These are phyloP conservation scores for Caenorhabditis sp. DNA, from an alignment of 2,888 invertebrate species.

Conservation along the genomic window DNA sequence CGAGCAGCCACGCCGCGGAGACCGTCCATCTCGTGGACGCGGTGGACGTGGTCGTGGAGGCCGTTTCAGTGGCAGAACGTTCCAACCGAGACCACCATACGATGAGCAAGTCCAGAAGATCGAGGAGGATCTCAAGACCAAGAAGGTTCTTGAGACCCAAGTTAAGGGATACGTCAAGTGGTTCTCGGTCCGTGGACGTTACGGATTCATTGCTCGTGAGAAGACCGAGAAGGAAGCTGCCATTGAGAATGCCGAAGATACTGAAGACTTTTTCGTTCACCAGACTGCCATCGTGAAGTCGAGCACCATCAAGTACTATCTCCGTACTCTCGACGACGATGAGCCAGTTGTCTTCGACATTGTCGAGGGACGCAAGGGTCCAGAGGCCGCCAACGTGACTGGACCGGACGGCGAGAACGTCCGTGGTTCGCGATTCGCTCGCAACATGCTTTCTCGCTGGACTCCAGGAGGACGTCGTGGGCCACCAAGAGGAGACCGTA, in stretches of 20 bases:
- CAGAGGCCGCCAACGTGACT: conserved; percentile 93
- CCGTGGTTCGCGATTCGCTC: conserved; percentile 86
- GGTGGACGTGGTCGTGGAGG: conserved; percentile 49
- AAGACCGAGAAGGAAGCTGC: neutral
- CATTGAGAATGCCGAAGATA: conserved; percentile 86
- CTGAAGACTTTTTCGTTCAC: conserved; percentile 96
- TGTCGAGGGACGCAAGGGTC: conserved; percentile 92
- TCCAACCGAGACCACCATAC: conserved; percentile 40
- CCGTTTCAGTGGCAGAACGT: conserved; percentile 13
- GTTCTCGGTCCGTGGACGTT: conserved; percentile 88
- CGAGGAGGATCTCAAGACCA: conserved; percentile 59
- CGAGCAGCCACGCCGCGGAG: conserved; percentile 37
- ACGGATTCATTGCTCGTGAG: conserved; percentile 98
- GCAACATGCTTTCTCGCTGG: conserved; percentile 30
- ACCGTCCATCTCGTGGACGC: conserved; percentile 49
- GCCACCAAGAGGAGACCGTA: conserved; percentile 19
- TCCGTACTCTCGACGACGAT: conserved; percentile 89
- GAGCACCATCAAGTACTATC: conserved; percentile 86
- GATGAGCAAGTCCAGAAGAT: conserved; percentile 51
- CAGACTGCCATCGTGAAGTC: conserved; percentile 68
- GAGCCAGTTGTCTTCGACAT: conserved; percentile 70
- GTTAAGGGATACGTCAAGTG: conserved; percentile 87
- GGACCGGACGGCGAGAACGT: conserved; percentile 95
- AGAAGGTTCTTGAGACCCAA: conserved; percentile 68
- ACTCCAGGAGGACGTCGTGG: conserved; percentile 18